phyloP scores from a whole-genome alignment of 1,140 invertebrate species.

The Sitobion miscanthi region DNA sequence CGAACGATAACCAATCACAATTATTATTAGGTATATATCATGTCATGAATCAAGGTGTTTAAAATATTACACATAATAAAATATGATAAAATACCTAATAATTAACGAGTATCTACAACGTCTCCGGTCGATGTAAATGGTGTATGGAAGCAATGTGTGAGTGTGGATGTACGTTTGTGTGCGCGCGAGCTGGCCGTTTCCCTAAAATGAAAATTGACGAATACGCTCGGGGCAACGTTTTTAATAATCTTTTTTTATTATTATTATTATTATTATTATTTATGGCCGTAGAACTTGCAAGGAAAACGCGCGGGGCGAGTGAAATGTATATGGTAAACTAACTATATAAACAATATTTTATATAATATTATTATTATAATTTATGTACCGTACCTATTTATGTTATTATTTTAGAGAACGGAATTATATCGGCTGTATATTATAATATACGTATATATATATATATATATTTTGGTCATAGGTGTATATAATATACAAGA shows the following conservation, averaged over 20 bases:
- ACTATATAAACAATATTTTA: background rate
- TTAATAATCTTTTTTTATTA: slow-evolving; percentile 28
- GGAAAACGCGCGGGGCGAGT: background rate
- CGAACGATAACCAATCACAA: background rate
- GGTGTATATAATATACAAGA: background rate
- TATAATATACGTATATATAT: background rate
- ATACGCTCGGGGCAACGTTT: background rate
- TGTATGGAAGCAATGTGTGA: background rate
- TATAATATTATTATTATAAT: background rate
- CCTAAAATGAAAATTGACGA: slow-evolving; percentile 46
- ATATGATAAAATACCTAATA: background rate
- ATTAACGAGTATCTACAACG: background rate
- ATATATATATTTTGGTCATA: too few relatives aligned
- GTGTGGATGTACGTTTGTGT: background rate
- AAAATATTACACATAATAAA: background rate
- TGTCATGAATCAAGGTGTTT: background rate
- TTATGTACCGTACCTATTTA: background rate
- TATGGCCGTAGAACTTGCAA: background rate
- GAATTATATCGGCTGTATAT: background rate
- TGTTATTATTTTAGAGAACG: background rate
- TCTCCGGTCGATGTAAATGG: background rate
- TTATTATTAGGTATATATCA: background rate
- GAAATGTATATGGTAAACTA: background rate
- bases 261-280: slow-evolving; percentile 14
- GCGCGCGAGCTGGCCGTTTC: background rate